phyloP scores from a whole-genome alignment of 2,113 vertebrate genomes.

The sheep (Ovis aries) region ARS-UI_Ramb_v3.0 NC_056059.1:62370001-62370500 shows the following conservation, averaged over 20 bases:
- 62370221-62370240: background rate
- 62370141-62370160: background rate
- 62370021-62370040: background rate
- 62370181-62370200: background rate
- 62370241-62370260: background rate
- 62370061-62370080: background rate
- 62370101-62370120: background rate
- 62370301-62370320: background rate
- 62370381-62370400: background rate
- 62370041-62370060: background rate
- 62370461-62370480: background rate
- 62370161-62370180: background rate
- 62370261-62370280: background rate
- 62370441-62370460: background rate
- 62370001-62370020: background rate
- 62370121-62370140: background rate
- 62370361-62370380: background rate
- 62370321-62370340: background rate
- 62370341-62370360: background rate
- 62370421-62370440: background rate
- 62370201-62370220: background rate
- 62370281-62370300: background rate
- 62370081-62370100: background rate
- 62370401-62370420: background rate
- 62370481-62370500: fast-evolving